These are phyloP conservation scores for Lepidurus couesii DNA, from an alignment of 1,140 invertebrate species.

Conservation along the genomic window DNA sequence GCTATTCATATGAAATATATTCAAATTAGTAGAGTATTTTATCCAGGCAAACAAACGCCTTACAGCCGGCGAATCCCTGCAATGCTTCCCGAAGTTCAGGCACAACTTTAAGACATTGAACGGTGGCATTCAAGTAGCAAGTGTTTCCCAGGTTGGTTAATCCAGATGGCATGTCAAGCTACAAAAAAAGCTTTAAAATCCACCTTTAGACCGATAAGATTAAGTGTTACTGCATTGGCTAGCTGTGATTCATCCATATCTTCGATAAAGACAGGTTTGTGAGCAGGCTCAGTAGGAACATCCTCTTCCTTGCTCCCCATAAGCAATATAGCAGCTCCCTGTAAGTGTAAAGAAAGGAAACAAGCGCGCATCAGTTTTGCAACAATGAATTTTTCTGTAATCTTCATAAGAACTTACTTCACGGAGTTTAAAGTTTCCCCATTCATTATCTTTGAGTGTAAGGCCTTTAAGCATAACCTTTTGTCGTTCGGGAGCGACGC, in stretches of 20 bases:
- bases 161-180: conserved; percentile 62
- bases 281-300: conserved; percentile 68
- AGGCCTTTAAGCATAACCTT: conserved; percentile 97
- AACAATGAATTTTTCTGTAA: neutral
- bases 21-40: too few relatives aligned
- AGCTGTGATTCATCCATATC: conserved; percentile 93
- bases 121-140: conserved; percentile 98
- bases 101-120: conserved; percentile 92
- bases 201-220: neutral
- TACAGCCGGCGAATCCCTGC: conserved; percentile 61
- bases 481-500: conserved; percentile 90
- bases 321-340: conserved; percentile 81
- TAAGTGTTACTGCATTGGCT: conserved; percentile 68
- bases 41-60: too few relatives aligned
- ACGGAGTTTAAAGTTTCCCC: conserved; percentile 78
- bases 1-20: too few relatives aligned
- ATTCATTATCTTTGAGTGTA: conserved; percentile 79
- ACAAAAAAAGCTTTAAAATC: conserved; percentile 34
- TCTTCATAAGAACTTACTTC: conserved; percentile 63
- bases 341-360: neutral
- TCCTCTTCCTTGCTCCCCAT: conserved; percentile 94
- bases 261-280: conserved; percentile 86
- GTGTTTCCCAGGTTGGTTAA: conserved; percentile 93
- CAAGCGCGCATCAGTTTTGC: neutral
- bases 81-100: conserved; percentile 83